A percentile compares a stretch with the other conserved stretches of the same genome.
These are phyloP conservation scores for Synergus japonicus DNA, from an alignment of 2,888 invertebrate genomes.

Conservation along the genomic window DNA sequence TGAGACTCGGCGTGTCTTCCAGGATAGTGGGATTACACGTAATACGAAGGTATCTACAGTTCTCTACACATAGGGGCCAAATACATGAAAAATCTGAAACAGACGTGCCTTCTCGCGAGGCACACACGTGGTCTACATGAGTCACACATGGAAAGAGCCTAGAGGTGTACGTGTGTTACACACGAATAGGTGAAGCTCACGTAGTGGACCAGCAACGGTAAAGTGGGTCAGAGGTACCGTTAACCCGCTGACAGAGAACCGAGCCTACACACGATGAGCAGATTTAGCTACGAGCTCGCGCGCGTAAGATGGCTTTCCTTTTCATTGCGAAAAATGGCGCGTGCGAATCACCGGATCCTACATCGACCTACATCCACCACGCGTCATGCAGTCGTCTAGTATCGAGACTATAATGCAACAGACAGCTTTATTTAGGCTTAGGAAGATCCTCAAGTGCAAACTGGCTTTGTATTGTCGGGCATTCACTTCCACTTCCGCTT, in stretches of 20 bases:
- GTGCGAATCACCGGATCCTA: constrained; percentile 73
- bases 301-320: constrained; percentile 75
- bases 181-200: constrained; percentile 50
- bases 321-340: constrained; percentile 77
- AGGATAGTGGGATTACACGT: neutral
- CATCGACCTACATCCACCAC: constrained; percentile 70
- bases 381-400: constrained; percentile 46
- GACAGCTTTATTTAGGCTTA: too few relatives aligned
- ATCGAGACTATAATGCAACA: too few relatives aligned
- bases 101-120: constrained; percentile 54
- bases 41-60: neutral
- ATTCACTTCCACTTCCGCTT: constrained; percentile 61
- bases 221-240: constrained; percentile 76
- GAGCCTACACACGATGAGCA: constrained; percentile 57
- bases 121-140: constrained; percentile 61
- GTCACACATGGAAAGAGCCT: constrained; percentile 53
- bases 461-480: constrained; percentile 49
- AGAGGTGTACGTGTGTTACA: constrained; percentile 50
- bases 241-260: constrained; percentile 72
- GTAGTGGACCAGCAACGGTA: constrained; percentile 64
- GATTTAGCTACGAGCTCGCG: constrained; percentile 68
- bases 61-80: neutral
- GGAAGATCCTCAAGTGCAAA: neutral
- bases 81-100: constrained; percentile 10
- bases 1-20: neutral